A percentile compares a stretch with the other conserved stretches of the same genome.
Conservation (phyloP, 2,888 invertebrate genomes). For the Drosophila hamatofila region DNA sequence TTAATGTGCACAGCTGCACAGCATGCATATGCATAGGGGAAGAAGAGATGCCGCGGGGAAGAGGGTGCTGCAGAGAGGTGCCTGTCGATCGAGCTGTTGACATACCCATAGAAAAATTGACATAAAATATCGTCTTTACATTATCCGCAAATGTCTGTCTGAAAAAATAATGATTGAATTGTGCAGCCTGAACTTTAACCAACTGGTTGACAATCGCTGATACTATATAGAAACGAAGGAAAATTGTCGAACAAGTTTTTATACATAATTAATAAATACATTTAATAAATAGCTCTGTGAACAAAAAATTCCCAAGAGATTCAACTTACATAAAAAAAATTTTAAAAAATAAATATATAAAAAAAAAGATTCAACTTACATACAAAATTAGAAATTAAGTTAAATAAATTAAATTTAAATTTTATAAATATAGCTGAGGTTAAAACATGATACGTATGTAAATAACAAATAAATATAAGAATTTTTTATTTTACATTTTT, state of each 20-base stretch:
- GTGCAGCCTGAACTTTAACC: slow-evolving; percentile 40
- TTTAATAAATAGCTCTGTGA: neutral
- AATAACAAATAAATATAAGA: too few species aligned
- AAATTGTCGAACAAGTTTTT: slow-evolving; percentile 26
- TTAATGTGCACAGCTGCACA: slow-evolving; percentile 78
- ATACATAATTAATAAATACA: neutral
- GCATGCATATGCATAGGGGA: slow-evolving; percentile 42
- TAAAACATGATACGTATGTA: too few species aligned
- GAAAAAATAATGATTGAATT: slow-evolving; percentile 56
- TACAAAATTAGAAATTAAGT: too few species aligned
- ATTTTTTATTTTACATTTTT: too few species aligned
- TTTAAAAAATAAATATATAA: neutral
- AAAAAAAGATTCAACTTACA: too few species aligned
- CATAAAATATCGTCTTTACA: slow-evolving; percentile 69
- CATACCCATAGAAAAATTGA: slow-evolving; percentile 64
- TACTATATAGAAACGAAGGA: slow-evolving; percentile 12
- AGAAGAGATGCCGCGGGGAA: neutral
- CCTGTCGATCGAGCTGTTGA: slow-evolving; percentile 59
- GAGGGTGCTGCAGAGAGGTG: neutral
- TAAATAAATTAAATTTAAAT: too few species aligned
- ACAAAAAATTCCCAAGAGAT: neutral
- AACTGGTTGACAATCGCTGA: slow-evolving; percentile 29
- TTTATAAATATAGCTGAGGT: too few species aligned
- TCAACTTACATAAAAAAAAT: neutral
- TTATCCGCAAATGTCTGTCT: slow-evolving; percentile 46